Evolutionary conservation across 2,113 vertebrate species (phyloP), one percentile per base, ranked within the genome.

Genomic region (Notothenia coriiceps): DNA sequence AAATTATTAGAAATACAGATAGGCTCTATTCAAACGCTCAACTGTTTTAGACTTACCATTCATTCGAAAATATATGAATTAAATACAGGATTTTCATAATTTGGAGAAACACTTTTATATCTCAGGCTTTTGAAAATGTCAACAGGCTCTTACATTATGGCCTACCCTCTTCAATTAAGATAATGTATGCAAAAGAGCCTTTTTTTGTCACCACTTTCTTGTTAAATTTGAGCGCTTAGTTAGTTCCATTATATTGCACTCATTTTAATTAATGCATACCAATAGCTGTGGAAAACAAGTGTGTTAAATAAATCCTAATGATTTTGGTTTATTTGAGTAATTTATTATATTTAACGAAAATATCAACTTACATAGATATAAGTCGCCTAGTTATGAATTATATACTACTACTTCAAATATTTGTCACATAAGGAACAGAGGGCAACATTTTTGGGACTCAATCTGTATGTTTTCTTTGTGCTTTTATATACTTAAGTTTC

Each of bases 111-210:
- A 44, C 22, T 65, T 74, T 57, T 63, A 71, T 49, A 70, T 25
- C 54, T 13, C 4, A 15, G 33, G 59, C 25, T 35, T 81, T 73
- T 74, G 10, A 71, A 84, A 76, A 83, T 83, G 76, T 83, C 82
- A 77, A 40, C 56, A 70, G 47, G 44, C 64, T 76, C 69, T 79
- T 35, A 49, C 54, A 64, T 77, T 25, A 55, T 71, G 59, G 54
- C 40, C 18, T 61, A 13, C 18, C 56, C 20, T 69, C 43, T 69
- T 77, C 60, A 77, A 40, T 84, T 79, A 77, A 43, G 20, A 20
- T 70, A 77, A 81, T 84, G 40, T 55, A 73, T 85, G 65, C 70
- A 68, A 75, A 79, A 76, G 44, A 8, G 13, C 55, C 35, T 59
- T 52, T 63, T 25, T 80, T 17, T 82, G 62, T 46, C 71, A 73